phyloP scores from a whole-genome alignment of 2,888 invertebrate species.

The Lysandra coridon region DNA sequence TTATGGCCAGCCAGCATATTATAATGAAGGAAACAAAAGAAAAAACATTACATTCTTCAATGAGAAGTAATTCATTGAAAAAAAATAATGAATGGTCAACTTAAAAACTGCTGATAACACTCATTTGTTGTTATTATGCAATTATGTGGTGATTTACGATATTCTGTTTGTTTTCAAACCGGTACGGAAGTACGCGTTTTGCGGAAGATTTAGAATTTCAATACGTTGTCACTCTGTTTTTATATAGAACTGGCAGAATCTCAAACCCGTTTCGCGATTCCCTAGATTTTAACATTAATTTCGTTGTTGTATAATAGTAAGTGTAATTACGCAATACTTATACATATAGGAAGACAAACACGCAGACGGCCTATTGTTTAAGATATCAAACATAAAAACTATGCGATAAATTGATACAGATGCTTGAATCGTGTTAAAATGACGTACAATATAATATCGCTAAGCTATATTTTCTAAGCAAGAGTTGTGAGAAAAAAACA shows the following conservation, averaged over 20 bases:
- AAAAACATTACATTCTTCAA: too few relatives aligned
- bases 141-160: neutral
- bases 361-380: neutral
- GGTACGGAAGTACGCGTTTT: conserved; percentile 16
- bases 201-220: conserved; percentile 23
- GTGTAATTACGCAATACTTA: conserved; percentile 18
- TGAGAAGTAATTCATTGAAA: too few relatives aligned
- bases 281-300: conserved; percentile 10
- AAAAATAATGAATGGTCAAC: neutral
- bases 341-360: neutral
- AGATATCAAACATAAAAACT: neutral
- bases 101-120: neutral
- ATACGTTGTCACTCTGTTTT: conserved; percentile 22
- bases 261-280: conserved; percentile 15
- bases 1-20: too few relatives aligned
- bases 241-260: conserved; percentile 29
- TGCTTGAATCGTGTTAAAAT: too few relatives aligned
- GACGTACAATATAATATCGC: too few relatives aligned
- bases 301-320: neutral
- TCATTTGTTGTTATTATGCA: neutral
- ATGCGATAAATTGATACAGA: too few relatives aligned
- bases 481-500: too few relatives aligned
- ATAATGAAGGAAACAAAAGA: too few relatives aligned
- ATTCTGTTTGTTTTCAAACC: conserved; percentile 8
- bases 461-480: too few relatives aligned